Evolutionary conservation across 2,797 vertebrate species (phyloP).

Genomic region (Gallinago solitaria): DNA sequence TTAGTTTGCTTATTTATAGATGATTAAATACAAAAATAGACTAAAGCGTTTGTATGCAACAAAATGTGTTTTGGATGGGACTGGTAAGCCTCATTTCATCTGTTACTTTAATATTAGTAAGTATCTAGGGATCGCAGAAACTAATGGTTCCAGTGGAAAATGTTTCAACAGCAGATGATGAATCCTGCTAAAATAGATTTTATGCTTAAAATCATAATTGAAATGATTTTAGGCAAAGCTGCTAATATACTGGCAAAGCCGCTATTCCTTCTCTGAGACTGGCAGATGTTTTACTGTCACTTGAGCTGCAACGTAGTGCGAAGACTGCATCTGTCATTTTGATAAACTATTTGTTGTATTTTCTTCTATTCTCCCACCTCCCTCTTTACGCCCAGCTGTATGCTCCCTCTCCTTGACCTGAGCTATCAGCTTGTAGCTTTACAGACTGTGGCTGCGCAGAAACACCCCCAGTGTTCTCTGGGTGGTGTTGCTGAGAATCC

Average conservation of each 20-base stretch:
- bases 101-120: neutral
- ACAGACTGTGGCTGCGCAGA: neutral
- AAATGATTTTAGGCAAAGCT: neutral
- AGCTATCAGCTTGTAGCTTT: neutral
- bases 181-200: neutral
- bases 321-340: neutral
- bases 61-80: neutral
- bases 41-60: neutral
- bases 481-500: neutral
- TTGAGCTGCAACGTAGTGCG: neutral
- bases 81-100: neutral
- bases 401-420: neutral
- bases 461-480: rapidly evolving
- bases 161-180: neutral
- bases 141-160: neutral
- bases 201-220: neutral
- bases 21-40: neutral
- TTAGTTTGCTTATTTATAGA: neutral
- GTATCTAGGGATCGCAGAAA: neutral
- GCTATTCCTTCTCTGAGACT: neutral
- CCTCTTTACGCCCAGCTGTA: neutral
- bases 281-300: neutral
- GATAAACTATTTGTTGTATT: neutral
- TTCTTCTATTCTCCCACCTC: neutral
- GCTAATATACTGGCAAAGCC: neutral